Base-by-base conservation (phyloP, 2,888 invertebrate species). In the Rhagonycha fulva region DNA sequence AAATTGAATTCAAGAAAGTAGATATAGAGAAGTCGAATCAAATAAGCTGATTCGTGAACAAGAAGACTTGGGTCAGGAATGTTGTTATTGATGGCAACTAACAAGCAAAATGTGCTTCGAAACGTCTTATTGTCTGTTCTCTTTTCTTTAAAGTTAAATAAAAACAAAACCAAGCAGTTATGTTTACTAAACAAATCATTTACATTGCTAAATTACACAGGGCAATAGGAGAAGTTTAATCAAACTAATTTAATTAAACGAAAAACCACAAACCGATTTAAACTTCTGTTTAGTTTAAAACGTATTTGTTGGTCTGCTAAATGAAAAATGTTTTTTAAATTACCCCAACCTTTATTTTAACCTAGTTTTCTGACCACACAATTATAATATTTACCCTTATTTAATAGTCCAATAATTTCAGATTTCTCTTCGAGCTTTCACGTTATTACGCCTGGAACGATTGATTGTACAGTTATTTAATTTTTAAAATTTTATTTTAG, bases 11-110 rank as follows among this genome's bases (percentile, higher is more conserved):
- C 68, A 75, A 77, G 72, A 72, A 63, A 77, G 71, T 73, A 71
- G 66, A 60, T 71, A 77, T 63, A 75, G 75, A 74, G 68, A 62
- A 61, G 69, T 62, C 70, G 75, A 74, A 75, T 70, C 71, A 68
- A 73, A 72, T 71, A 74, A 74, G 72, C 67, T 71, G 71, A 68
- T 72, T 75, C 47, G 32, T 62, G 71, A 70, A 71, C 71, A 66
- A 71, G 62, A 71, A 72, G 72, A 77, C 75, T 75, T 19, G 63
- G 19, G 63, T 76, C 69, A 28, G 71, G 67, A 68, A 78, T 78
- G 74, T 74, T 71, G 78, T 75, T 78, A 78, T 76, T 76, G 78
- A 78, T 74, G 75, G 74, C 73, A 74, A 76, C 75, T 78, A 78
- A 78, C 78, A 78, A 78, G 73, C 76, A 71, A 74, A 76, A 74